A percentile compares a stretch with the other conserved stretches of the same genome.
Evolutionary conservation across 2,888 invertebrate genomes (phyloP).

Genomic region (Clistopyga incitator): DNA sequence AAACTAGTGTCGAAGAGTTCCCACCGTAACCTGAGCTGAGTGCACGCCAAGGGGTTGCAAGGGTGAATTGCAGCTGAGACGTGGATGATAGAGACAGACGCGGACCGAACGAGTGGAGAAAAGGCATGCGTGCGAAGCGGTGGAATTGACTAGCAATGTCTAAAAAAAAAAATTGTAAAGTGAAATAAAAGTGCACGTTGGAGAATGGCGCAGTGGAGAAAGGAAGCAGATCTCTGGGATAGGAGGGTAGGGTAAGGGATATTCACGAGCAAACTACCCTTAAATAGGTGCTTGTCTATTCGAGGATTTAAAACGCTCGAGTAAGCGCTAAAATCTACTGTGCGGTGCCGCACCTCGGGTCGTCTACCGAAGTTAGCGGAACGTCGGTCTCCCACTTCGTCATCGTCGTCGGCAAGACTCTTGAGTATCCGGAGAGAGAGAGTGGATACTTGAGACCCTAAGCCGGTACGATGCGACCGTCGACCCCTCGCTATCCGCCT

Average conservation of each 20-base stretch:
- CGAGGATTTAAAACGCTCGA: slow-evolving; percentile 75
- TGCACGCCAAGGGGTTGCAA: slow-evolving; percentile 35
- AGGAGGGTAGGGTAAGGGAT: neutral
- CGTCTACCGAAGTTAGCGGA: slow-evolving; percentile 9
- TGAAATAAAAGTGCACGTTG: neutral
- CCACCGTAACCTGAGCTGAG: slow-evolving; percentile 46
- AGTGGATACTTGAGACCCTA: slow-evolving; percentile 66
- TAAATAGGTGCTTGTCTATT: slow-evolving; percentile 73
- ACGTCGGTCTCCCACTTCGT: slow-evolving; percentile 27
- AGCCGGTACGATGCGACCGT: slow-evolving; percentile 47
- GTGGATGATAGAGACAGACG: slow-evolving; percentile 38
- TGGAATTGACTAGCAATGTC: slow-evolving; percentile 44
- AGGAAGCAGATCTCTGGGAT: neutral
- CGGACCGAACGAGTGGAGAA: slow-evolving; percentile 21
- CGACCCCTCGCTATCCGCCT: slow-evolving; percentile 33
- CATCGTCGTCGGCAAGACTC: slow-evolving; percentile 57
- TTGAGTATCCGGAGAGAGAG: slow-evolving; percentile 64
- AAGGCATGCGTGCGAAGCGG: neutral
- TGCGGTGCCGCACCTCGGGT: slow-evolving; percentile 67
- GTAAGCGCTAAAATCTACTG: slow-evolving; percentile 77
- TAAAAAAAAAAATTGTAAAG: slow-evolving; percentile 37
- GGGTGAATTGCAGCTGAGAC: slow-evolving; percentile 37
- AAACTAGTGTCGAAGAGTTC: slow-evolving; percentile 50
- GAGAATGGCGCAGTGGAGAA: neutral
- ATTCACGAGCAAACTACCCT: slow-evolving; percentile 50